Conservation (phyloP, 2,113 vertebrate species). For the Emydura subglobosa region DNA sequence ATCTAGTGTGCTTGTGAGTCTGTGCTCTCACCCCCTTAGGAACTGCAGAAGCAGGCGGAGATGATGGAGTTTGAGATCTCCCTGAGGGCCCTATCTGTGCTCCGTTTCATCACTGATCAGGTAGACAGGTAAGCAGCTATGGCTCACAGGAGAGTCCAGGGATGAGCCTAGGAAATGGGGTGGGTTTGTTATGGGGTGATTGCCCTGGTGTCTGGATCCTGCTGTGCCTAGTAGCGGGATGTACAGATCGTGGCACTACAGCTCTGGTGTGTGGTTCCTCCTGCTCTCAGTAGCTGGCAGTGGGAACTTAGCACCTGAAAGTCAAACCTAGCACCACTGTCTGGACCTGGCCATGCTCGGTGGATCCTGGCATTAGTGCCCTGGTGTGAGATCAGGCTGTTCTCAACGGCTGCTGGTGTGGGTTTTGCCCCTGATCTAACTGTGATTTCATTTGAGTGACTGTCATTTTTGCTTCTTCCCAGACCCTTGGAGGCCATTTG, state of each 20-base stretch:
- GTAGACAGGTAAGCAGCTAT: conserved; percentile 84
- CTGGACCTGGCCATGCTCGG: not conserved
- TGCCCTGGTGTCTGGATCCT: not conserved
- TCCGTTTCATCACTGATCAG: conserved; percentile 92
- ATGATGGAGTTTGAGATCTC: conserved; percentile 92
- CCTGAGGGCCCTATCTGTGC: conserved; percentile 90
- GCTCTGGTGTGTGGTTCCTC: not conserved
- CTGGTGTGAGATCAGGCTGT: not conserved
- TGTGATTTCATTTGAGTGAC: not conserved
- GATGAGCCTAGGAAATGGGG: not conserved
- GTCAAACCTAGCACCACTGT: not conserved
- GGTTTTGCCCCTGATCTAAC: not conserved
- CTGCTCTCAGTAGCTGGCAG: not conserved
- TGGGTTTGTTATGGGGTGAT: too few relatives aligned
- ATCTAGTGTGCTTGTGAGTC: conserved; percentile 2
- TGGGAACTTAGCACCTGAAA: not conserved
- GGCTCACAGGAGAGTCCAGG: not conserved
- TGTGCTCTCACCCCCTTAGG: conserved; percentile 75
- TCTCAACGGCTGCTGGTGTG: not conserved
- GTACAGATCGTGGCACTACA: not conserved
- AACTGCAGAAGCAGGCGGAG: conserved; percentile 86
- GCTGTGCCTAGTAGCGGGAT: not conserved
- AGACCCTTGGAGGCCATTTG: not conserved
- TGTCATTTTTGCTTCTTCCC: not conserved
- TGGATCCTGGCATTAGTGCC: not conserved